Base-by-base conservation (phyloP, 1,140 invertebrate species). In the Andrena cerasifolii region DNA sequence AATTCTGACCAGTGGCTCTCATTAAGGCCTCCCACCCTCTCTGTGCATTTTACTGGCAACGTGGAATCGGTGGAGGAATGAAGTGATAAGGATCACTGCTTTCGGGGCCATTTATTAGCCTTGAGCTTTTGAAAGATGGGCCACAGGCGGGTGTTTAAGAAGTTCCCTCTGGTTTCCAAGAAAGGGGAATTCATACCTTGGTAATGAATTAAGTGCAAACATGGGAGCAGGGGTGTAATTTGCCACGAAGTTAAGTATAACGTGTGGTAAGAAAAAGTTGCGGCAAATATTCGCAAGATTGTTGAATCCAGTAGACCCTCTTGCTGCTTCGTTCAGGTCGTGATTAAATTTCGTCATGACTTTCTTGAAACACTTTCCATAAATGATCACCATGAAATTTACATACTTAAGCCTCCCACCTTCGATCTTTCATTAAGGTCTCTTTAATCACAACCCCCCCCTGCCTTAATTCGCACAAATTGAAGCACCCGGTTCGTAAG, bases 1-100 rank as follows among this genome's bases (percentile, higher is more conserved):
- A 86, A 89, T 87, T 89, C 82, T 79, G 77, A 33, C 28, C 87
- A 86, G 86, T 86, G 89, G 75, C 83, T 89, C 89, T 90, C 88
- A 89, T 74, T 66, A 47, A n/a, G n/a, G n/a, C n/a, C n/a, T n/a
- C n/a, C n/a, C n/a, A n/a, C n/a, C n/a, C n/a, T n/a, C n/a, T n/a
- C n/a, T n/a, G n/a, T n/a, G n/a, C n/a, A n/a, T n/a, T n/a, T n/a
- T n/a, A n/a, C n/a, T n/a, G n/a, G n/a, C n/a, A n/a, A n/a, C n/a
- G n/a, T n/a, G n/a, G n/a, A n/a, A n/a, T n/a, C n/a, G n/a, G n/a
- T n/a, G n/a, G n/a, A n/a, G n/a, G n/a, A n/a, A n/a, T n/a, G n/a
- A n/a, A n/a, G n/a, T n/a, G n/a, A n/a, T n/a, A n/a, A n/a, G n/a
- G n/a, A n/a, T n/a, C n/a, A n/a, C n/a, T n/a, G n/a, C n/a, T n/a